Evolutionary conservation across 2,888 invertebrate genomes (phyloP).

Genomic region (Rhabditophanes sp.): DNA sequence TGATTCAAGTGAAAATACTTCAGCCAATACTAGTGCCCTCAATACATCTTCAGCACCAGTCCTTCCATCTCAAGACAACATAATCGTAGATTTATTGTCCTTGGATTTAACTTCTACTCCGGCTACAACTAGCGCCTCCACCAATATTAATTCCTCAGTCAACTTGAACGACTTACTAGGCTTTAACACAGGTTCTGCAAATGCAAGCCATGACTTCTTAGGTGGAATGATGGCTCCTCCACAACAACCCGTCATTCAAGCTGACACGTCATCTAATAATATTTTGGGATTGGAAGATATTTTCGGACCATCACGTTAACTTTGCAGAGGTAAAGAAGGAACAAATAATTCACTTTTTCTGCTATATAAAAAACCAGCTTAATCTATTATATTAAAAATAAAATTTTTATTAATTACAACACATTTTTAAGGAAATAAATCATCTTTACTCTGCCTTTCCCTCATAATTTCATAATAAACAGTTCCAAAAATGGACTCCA

Average conservation of each 20-base stretch:
- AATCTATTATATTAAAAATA: conserved; percentile 1
- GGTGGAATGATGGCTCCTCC: conserved; percentile 1
- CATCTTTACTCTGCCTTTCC: conserved; percentile 5
- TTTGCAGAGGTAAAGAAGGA: conserved; percentile 1
- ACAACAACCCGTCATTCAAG: background rate
- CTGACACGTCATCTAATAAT: background rate
- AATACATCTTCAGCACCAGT: too few relatives aligned
- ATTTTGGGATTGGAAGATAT: conserved; percentile 1
- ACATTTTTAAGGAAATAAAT: conserved; percentile 8
- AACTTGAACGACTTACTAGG: too few relatives aligned
- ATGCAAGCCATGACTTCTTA: too few relatives aligned
- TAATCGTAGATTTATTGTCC: conserved; percentile 85
- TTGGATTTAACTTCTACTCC: conserved; percentile 68
- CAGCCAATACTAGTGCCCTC: conserved; percentile 3
- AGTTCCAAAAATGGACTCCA: conserved; percentile 32
- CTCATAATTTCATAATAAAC: conserved; percentile 25
- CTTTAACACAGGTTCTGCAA: too few relatives aligned
- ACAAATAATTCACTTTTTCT: conserved; percentile 2
- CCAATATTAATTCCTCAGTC: conserved; percentile 44
- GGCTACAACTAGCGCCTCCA: conserved; percentile 10
- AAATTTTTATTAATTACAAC: too few relatives aligned
- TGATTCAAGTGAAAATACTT: conserved; percentile 1
- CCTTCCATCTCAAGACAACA: conserved; percentile 67
- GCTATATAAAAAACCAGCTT: conserved; percentile 1
- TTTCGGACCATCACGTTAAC: background rate